Evolutionary conservation across 1,140 invertebrate species (phyloP).

Genomic region (Psix sp.): DNA sequence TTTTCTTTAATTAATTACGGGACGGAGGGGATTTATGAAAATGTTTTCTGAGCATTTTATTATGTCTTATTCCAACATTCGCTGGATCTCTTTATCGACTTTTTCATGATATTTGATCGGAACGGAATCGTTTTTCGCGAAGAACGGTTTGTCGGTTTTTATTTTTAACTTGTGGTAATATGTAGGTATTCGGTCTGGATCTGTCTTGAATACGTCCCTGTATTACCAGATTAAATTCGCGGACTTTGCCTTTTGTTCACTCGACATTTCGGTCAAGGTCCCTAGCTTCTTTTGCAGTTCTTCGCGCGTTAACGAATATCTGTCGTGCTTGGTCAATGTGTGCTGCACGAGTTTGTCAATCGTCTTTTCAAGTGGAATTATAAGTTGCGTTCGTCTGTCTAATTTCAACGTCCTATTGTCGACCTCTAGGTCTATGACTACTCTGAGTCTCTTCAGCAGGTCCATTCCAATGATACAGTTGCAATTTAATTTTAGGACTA

Average conservation of each 20-base stretch:
- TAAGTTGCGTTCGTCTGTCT: too few species aligned
- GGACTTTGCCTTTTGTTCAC: constrained; percentile 5
- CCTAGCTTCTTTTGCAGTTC: background rate
- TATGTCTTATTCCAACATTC: constrained; percentile 52
- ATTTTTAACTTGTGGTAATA: background rate
- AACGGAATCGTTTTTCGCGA: constrained; percentile 11
- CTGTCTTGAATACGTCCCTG: constrained; percentile 5
- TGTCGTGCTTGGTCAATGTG: background rate
- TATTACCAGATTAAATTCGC: constrained; percentile 8
- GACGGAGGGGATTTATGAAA: constrained; percentile 27
- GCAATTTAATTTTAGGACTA: background rate
- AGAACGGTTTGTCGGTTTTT: background rate
- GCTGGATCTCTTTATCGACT: constrained; percentile 32
- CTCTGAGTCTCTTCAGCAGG: background rate
- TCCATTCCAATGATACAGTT: constrained; percentile 4
- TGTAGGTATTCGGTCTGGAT: constrained; percentile 4
- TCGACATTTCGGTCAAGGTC: background rate
- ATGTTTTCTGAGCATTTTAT: constrained; percentile 57
- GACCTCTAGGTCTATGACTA: background rate
- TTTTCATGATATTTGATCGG: constrained; percentile 26
- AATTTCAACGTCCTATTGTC: background rate
- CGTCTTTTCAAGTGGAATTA: too few species aligned
- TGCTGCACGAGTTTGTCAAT: too few species aligned
- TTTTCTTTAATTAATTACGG: constrained; percentile 4
- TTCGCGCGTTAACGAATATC: background rate